phyloP scores from a whole-genome alignment of 2,113 vertebrate species.

The Ramphastos sulfuratus region DNA sequence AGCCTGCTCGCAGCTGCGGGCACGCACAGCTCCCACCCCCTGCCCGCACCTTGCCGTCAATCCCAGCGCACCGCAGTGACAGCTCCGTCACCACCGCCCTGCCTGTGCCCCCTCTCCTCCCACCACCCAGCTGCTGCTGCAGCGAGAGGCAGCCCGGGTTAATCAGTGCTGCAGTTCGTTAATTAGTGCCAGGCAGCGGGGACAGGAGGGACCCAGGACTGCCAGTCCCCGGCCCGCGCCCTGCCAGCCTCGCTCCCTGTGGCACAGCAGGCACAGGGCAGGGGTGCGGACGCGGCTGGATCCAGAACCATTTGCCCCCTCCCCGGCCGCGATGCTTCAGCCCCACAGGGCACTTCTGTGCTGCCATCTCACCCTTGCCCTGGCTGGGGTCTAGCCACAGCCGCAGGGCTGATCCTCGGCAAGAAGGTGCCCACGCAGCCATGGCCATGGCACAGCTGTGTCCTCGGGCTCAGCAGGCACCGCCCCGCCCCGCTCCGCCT shows the following conservation, averaged over 20 bases:
- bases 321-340: neutral
- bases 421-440: neutral
- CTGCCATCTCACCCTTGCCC: neutral
- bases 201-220: neutral
- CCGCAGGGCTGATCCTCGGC: neutral
- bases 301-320: rapidly evolving
- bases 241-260: neutral
- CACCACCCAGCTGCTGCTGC: conserved; percentile 65
- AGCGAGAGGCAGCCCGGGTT: conserved; percentile 48
- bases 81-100: conserved; percentile 58
- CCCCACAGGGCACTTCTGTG: neutral
- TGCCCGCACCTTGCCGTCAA: conserved; percentile 8
- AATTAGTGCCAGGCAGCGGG: neutral
- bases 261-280: neutral
- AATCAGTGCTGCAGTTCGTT: conserved; percentile 37
- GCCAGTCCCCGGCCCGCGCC: rapidly evolving
- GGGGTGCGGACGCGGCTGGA: neutral
- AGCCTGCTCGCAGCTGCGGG: neutral
- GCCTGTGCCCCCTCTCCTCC: conserved; percentile 49
- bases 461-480: neutral
- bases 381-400: neutral
- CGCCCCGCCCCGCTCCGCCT: rapidly evolving
- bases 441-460: neutral
- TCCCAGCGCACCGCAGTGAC: neutral
- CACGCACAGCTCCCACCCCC: neutral